Conservation (phyloP, 2,888 invertebrate species). For the Diploptera punctata region DNA sequence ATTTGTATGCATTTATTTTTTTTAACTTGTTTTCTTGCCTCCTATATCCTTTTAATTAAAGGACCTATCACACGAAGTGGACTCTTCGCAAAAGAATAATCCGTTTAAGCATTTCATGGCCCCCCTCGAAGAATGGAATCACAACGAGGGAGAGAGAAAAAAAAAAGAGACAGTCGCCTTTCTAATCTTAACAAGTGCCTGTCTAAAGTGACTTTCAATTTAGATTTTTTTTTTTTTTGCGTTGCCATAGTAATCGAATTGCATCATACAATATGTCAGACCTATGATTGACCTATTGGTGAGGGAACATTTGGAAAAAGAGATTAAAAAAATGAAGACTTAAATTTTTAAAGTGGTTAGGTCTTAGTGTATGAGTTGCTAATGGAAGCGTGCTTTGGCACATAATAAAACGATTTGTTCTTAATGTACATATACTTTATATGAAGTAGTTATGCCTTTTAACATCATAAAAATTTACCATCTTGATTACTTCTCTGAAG, state of each 20-base stretch:
- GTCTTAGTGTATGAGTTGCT: neutral
- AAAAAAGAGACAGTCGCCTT: neutral
- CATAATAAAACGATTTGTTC: constrained; percentile 5
- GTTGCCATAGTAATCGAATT: constrained; percentile 31
- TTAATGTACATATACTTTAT: constrained; percentile 20
- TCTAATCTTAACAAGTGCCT: constrained; percentile 39
- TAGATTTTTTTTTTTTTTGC: constrained; percentile 20
- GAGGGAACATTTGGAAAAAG: too few species aligned
- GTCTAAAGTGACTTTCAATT: constrained; percentile 41
- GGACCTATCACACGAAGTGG: neutral
- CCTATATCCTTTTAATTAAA: neutral
- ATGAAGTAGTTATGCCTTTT: too few species aligned
- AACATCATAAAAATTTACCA: too few species aligned
- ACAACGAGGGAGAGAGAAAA: neutral
- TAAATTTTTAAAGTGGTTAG: neutral
- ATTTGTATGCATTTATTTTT: too few species aligned
- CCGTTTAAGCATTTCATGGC: neutral
- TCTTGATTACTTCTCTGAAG: too few species aligned
- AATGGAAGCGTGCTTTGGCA: constrained; percentile 34
- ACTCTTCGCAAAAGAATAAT: neutral
- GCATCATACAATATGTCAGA: constrained; percentile 27
- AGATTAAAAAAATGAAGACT: neutral
- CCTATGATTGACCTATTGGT: constrained; percentile 31
- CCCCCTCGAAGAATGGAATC: neutral
- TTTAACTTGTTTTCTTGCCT: too few species aligned